Evolutionary conservation across 2,113 vertebrate genomes (phyloP).

Genomic region (Lagopus muta): DNA sequence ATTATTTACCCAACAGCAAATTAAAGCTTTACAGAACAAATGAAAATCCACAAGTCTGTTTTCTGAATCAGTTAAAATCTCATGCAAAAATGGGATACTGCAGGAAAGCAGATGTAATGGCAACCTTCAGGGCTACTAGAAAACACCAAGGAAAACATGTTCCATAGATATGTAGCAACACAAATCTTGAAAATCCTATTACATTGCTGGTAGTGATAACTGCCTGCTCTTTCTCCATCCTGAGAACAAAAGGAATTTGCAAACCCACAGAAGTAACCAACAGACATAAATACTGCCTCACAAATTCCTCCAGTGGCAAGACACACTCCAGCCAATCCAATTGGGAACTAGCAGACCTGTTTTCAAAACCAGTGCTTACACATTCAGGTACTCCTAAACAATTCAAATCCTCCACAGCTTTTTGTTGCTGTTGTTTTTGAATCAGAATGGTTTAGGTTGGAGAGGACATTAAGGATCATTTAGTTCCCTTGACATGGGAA

Average conservation of each 20-base stretch:
- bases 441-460: too few species aligned
- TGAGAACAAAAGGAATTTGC: conserved; percentile 6
- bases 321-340: neutral
- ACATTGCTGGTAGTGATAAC: neutral
- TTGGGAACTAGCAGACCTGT: neutral
- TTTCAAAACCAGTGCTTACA: neutral
- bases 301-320: fast-evolving
- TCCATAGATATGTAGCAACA: neutral
- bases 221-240: neutral
- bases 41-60: conserved; percentile 1
- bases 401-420: neutral
- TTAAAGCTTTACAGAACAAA: conserved; percentile 48
- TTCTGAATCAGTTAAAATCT: neutral
- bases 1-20: conserved; percentile 48
- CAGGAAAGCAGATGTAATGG: neutral
- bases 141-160: neutral
- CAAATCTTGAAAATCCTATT: neutral
- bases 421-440: neutral
- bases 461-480: too few species aligned
- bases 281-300: conserved; percentile 15
- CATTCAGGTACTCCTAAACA: fast-evolving
- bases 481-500: too few species aligned
- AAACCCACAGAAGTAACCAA: neutral
- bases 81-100: neutral
- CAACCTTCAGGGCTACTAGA: neutral